Percentiles rank a stretch among this genome's conserved stretches.
phyloP scores from a whole-genome alignment of 64 coral and sea anemone species.

The Pocillopora verrucosa region DNA sequence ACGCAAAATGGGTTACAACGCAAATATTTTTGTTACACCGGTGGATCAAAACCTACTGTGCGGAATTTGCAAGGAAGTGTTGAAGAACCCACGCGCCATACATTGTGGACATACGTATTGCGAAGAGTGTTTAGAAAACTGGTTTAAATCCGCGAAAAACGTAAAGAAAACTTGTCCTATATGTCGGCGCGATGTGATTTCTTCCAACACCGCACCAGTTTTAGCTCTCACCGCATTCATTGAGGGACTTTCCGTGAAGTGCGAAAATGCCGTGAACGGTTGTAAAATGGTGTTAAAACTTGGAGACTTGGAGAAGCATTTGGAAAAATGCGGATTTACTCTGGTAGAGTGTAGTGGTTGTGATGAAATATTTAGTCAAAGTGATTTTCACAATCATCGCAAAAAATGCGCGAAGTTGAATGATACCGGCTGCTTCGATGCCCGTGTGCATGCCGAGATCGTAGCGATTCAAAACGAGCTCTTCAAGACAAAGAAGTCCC shows the following conservation, averaged over 20 bases:
- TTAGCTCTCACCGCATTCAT: constrained; percentile 46
- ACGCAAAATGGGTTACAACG: constrained; percentile 72
- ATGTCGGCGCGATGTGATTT: constrained; percentile 24
- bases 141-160: background rate
- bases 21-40: constrained; percentile 54
- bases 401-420: constrained; percentile 43
- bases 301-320: constrained; percentile 62
- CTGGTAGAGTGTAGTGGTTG: constrained; percentile 62
- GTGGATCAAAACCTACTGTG: constrained; percentile 81
- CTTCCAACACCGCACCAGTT: constrained; percentile 15
- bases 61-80: constrained; percentile 81
- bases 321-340: constrained; percentile 47
- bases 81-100: constrained; percentile 64
- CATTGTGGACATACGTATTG: constrained; percentile 89
- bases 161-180: constrained; percentile 21
- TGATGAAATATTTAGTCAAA: constrained; percentile 30
- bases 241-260: constrained; percentile 45
- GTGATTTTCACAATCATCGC: constrained; percentile 58
- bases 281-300: constrained; percentile 74
- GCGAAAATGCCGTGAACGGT: constrained; percentile 25
- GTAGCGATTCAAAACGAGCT: constrained; percentile 69
- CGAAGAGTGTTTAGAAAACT: constrained; percentile 65
- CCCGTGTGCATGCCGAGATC: constrained; percentile 20
- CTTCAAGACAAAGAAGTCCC: constrained; percentile 67
- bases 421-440: background rate